Evolutionary conservation across 2,113 vertebrate genomes (phyloP), one percentile per base, ranked within the genome.

Genomic region (Petaurus breviceps): DNA sequence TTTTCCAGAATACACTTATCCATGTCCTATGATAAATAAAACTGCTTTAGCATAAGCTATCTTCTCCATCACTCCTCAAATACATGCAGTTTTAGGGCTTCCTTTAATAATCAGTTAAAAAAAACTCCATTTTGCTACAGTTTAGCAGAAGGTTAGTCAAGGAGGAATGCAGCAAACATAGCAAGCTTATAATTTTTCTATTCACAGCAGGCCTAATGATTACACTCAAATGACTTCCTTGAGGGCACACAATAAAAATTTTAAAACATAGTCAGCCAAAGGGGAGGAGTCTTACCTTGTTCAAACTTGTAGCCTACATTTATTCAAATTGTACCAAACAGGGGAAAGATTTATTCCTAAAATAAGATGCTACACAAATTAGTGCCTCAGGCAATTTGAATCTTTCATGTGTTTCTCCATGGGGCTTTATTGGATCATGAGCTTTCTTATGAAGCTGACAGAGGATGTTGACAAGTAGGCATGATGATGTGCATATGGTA

Each of bases 381-480:
- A 97, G 43, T 98, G 97, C 96, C 98, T 96, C 61, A 93, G 97
- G 97, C 96, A 7, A 95, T 93, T 94, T 96, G 97, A 97, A 95
- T 98, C 98, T 98, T 96, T 98, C 96, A 91, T 96, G 95, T 90
- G 89, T 68, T 98, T 90, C 91, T 98, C 96, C 92, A 91, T 92
- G 91, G 97, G 1, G n/a, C 97, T 97, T 98, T 97, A 49, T 93
- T 98, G 97, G 97, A 55, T 97, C 98, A 97, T 98, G 98, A 98
- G 97, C 98, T 98, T 98, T 98, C 98, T 98, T 98, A 98, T 97
- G 98, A 96, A 96, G 23, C 94, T 46, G 96, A 98, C 97, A 96
- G 97, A 97, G 92, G 97, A 98, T 94, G 98, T 98, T 98, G 98
- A 98, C 98, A 99, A 97, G n/a, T n/a, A 94, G 95, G 95, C 97